Evolutionary conservation across 1,140 invertebrate species (phyloP), one percentile per base, ranked within the genome.

Genomic region (Pachyrhynchus sulphureomaculatus): DNA sequence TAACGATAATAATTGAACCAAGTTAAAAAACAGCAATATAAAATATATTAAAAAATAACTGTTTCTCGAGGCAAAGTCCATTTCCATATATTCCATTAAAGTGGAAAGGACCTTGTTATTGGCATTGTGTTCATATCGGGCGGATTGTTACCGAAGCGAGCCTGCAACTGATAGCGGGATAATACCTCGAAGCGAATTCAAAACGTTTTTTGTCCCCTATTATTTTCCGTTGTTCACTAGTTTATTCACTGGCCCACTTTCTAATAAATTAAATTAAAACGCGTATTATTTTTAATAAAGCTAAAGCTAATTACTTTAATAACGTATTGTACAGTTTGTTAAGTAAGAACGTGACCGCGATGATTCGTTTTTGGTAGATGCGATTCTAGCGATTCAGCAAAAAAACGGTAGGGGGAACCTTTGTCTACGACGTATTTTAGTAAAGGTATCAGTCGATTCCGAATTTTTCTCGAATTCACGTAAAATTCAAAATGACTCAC

Each of bases 141-240:
- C 39, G 37, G 48, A 57, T 62, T 65, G 41, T 57, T 47, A 58
- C 47, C 54, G 48, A 47, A 53, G 54, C 66, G 45, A 53, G 55
- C 41, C 68, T 70, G 68, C 68, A 70, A 66, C 66, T 70, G 68
- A 70, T 65, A 58, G 66, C 66, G 51, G 64, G 60, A 70, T 70
- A 70, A 70, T 70, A 63, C 68, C 56, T 37, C 29, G 47, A 47
- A 8, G 59, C 33, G 21, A 57, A 39, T 64, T 61, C 65, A 62
- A 65, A 65, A 48, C 49, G 59, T 65, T 68, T 48, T 65, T 65
- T 58, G 55, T 63, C 57, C 57, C 21, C 57, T 41, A 68, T 66
- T 68, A 60, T 68, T 68, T 66, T 63, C 63, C 49, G 37, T 68
- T 68, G 65, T 57, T 54, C 55, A 44, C 49, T 48, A 52, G 64